A percentile compares a stretch with the other conserved stretches of the same genome.
Conservation (phyloP, 2,888 invertebrate species). For the Cheiracanthium punctorium region DNA sequence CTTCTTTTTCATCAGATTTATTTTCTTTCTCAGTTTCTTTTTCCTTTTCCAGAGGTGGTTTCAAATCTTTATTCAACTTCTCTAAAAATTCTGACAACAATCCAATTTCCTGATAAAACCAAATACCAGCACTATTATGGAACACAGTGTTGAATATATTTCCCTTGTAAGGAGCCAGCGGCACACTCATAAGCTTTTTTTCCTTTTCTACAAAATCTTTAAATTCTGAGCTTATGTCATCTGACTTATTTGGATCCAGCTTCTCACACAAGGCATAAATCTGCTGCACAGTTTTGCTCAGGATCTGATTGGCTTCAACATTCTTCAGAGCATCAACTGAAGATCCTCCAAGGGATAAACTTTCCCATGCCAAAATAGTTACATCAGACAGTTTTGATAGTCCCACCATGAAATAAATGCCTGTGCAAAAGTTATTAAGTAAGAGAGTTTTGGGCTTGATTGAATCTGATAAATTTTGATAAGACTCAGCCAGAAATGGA, state of each 20-base stretch:
- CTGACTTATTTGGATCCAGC: constrained; percentile 24
- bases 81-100: constrained; percentile 48
- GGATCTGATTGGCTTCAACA: neutral
- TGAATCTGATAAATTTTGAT: constrained; percentile 28
- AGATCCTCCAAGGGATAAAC: constrained; percentile 28
- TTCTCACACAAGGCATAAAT: constrained; percentile 43
- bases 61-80: constrained; percentile 26
- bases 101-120: constrained; percentile 65
- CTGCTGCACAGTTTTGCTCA: constrained; percentile 55
- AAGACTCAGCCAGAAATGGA: constrained; percentile 33
- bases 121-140: constrained; percentile 64
- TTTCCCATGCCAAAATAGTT: constrained; percentile 60
- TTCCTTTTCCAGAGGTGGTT: neutral
- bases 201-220: constrained; percentile 42
- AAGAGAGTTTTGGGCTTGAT: constrained; percentile 23
- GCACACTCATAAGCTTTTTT: constrained; percentile 36
- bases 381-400: constrained; percentile 58
- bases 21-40: neutral
- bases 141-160: constrained; percentile 60
- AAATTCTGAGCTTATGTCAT: constrained; percentile 26
- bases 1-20: neutral
- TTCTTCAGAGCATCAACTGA: neutral
- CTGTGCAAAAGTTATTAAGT: constrained; percentile 63
- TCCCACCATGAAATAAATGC: constrained; percentile 52
- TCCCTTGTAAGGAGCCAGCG: constrained; percentile 51